Evolutionary conservation across 1,140 invertebrate genomes (phyloP).

Genomic region (Drosophila gunungcola): DNA sequence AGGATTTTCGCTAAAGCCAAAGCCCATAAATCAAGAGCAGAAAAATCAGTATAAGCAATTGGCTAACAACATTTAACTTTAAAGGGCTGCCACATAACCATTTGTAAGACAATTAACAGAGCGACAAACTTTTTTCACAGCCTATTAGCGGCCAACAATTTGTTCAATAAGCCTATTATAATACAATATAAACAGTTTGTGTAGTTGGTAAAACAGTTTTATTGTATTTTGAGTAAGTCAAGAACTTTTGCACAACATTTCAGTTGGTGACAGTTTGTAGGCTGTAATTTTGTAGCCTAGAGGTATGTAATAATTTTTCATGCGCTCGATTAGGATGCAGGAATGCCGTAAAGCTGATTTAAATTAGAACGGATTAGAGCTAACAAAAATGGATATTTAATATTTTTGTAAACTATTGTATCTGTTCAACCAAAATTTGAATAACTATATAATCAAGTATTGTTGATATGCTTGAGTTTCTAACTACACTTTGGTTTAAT

Average conservation of each 20-base stretch:
- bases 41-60: neutral
- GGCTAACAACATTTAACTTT: constrained; percentile 4
- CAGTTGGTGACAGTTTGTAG: too few species aligned
- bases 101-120: constrained; percentile 6
- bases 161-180: constrained; percentile 21
- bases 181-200: neutral
- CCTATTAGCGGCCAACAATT: constrained; percentile 28
- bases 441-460: too few species aligned
- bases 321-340: too few species aligned
- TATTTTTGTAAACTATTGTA: too few species aligned
- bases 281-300: constrained; percentile 9
- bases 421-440: too few species aligned
- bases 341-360: too few species aligned
- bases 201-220: constrained; percentile 8
- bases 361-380: too few species aligned
- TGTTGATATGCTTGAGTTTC: too few species aligned
- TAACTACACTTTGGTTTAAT: too few species aligned
- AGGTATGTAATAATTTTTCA: constrained; percentile 16
- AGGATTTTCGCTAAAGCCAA: constrained; percentile 1
- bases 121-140: constrained; percentile 15
- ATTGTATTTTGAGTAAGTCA: constrained; percentile 8
- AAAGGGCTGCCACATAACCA: neutral
- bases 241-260: neutral
- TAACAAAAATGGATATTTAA: too few species aligned
- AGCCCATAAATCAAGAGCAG: neutral